phyloP scores from a whole-genome alignment of 2,113 vertebrate species.

The Perca schrenkii region DNA sequence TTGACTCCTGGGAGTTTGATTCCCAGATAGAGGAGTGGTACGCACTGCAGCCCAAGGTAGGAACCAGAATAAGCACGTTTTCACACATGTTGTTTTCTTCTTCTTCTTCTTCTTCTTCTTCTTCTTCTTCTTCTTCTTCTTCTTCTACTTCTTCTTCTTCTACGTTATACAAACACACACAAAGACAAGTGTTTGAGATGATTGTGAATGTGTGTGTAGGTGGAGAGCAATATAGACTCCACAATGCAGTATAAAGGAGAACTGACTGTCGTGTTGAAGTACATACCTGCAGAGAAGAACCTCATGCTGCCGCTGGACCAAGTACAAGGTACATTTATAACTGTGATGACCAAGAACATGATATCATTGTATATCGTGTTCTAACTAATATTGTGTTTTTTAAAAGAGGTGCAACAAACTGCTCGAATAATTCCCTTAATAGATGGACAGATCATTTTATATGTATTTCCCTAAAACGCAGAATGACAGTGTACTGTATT shows the following conservation, averaged over 20 bases:
- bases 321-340: conserved; percentile 87
- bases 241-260: conserved; percentile 96
- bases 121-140: neutral
- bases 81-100: neutral
- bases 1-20: conserved; percentile 97
- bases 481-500: neutral
- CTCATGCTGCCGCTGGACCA: conserved; percentile 88
- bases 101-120: neutral
- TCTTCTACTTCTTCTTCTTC: neutral
- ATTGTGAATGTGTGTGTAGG: conserved; percentile 74
- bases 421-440: neutral
- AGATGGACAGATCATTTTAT: neutral
- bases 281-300: conserved; percentile 92
- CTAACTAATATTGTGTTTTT: neutral
- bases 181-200: neutral
- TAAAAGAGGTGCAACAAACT: neutral
- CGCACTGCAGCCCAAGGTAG: conserved; percentile 93
- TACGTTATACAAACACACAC: neutral
- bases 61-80: neutral
- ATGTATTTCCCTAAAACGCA: neutral
- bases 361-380: neutral
- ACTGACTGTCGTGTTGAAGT: conserved; percentile 92
- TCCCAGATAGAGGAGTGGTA: conserved; percentile 92
- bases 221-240: conserved; percentile 85
- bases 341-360: neutral